phyloP scores from a whole-genome alignment of 2,888 invertebrate species.

The Euzophera pinguis region DNA sequence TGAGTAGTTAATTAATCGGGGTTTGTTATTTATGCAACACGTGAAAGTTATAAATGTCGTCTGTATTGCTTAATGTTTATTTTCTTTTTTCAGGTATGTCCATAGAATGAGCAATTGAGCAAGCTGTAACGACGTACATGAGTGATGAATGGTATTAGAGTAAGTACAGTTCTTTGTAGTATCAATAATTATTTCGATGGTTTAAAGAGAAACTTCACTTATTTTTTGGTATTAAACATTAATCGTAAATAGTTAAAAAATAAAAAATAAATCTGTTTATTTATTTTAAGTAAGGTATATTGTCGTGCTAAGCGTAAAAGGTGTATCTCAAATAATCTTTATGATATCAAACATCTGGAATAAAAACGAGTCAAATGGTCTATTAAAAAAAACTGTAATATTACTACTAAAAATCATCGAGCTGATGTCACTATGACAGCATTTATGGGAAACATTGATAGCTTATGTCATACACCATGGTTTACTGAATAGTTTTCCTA shows the following conservation, averaged over 20 bases:
- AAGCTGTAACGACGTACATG: neutral
- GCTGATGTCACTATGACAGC: neutral
- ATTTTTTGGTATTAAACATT: too few relatives aligned
- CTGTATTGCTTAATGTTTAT: neutral
- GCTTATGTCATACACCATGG: neutral
- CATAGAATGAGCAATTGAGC: neutral
- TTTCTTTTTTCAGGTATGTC: conserved; percentile 8
- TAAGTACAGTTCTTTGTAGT: neutral
- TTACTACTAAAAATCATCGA: neutral
- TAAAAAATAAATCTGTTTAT: too few relatives aligned
- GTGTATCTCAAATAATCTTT: too few relatives aligned
- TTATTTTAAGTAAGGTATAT: too few relatives aligned
- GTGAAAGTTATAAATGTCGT: neutral
- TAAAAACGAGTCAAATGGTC: too few relatives aligned
- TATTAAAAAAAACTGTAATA: too few relatives aligned
- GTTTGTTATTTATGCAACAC: neutral
- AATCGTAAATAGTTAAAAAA: too few relatives aligned
- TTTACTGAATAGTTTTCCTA: neutral
- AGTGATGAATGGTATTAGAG: neutral
- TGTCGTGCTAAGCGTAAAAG: too few relatives aligned
- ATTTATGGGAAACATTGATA: neutral
- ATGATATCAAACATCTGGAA: too few relatives aligned
- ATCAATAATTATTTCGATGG: too few relatives aligned
- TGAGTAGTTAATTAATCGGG: neutral
- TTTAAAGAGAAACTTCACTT: too few relatives aligned